Base-by-base conservation (phyloP, 1,140 invertebrate species). In the Aphidius ervi region DNA sequence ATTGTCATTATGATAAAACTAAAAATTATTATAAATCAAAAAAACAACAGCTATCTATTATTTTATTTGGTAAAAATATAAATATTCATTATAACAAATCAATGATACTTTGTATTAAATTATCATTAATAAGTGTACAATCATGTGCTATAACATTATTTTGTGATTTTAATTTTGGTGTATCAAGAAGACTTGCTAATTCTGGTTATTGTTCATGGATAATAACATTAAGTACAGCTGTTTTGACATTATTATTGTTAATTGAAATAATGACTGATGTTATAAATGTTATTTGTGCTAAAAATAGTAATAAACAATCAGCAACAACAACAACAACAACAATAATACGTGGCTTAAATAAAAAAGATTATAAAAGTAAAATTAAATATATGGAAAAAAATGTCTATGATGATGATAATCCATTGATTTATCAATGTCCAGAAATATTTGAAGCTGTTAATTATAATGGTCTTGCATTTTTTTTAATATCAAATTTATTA, bases 151-250 rank as follows among this genome's bases (percentile, higher is more conserved):
- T 75, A 43, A 80, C 78, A 58, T 66, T 83, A 68, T 56, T 83
- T 50, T 73, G 78, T 63, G 71, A 85, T 63, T 58, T 69, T 61
- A 74, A 72, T 65, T 77, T 84, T 66, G 70, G 81, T 71, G 65
- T 86, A 66, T 87, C 88, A 43, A 77, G 94, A 70, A 83, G 90
- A 65, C 79, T 93, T 65, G 88, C 87, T 1, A 95, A 95, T 80
- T 68, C 86, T 1, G 82, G 87, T 3, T 96, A 93, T 70, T 85
- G 88, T 63, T 70, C 86, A 20, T 94, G 89, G 87, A 83, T 91
- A 64, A 73, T 90, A 9, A 81, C 84, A 16, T 72, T 88, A n/a
- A 80, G 84, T 52, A 68, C 81, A 10, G 74, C 80, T 6, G 68
- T 85, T 52, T 69, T 85, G 6, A 75, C 74, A 7, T 57, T 86